Evolutionary conservation across 2,113 vertebrate species (phyloP).

Genomic region (Istiophorus platypterus): DNA sequence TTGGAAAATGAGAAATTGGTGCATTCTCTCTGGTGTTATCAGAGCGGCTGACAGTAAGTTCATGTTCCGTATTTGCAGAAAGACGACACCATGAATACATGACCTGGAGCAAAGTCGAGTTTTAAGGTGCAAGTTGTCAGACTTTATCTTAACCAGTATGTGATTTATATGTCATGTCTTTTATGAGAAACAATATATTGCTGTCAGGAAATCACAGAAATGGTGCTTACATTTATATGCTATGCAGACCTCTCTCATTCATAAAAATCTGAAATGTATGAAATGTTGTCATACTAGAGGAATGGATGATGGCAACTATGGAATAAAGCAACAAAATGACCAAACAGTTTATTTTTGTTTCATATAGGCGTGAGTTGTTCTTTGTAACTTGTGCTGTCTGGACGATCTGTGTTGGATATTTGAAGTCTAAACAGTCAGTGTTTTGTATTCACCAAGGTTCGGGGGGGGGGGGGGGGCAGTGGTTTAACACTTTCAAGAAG

Average conservation of each 20-base stretch:
- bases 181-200: neutral
- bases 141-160: conserved; percentile 8
- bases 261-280: conserved; percentile 27
- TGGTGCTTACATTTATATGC: neutral
- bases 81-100: conserved; percentile 39
- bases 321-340: conserved; percentile 36
- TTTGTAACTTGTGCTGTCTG: conserved; percentile 56
- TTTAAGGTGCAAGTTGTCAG: conserved; percentile 43
- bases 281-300: conserved; percentile 10
- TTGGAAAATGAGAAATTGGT: conserved; percentile 76
- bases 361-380: conserved; percentile 13
- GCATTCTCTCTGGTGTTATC: conserved; percentile 75
- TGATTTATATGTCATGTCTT: conserved; percentile 3
- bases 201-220: neutral
- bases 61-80: conserved; percentile 59
- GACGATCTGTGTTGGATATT: conserved; percentile 69
- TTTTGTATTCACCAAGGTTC: conserved; percentile 54
- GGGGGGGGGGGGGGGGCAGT: conserved; percentile 29
- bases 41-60: conserved; percentile 74
- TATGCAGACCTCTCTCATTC: conserved; percentile 44
- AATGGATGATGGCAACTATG: conserved; percentile 4
- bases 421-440: conserved; percentile 69
- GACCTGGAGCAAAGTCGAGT: conserved; percentile 57
- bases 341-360: conserved; percentile 41
- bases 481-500: conserved; percentile 79